A percentile compares a stretch with the other conserved stretches of the same genome.
Evolutionary conservation across 2,113 vertebrate species (phyloP).

Genomic region (Petromus typicus): DNA sequence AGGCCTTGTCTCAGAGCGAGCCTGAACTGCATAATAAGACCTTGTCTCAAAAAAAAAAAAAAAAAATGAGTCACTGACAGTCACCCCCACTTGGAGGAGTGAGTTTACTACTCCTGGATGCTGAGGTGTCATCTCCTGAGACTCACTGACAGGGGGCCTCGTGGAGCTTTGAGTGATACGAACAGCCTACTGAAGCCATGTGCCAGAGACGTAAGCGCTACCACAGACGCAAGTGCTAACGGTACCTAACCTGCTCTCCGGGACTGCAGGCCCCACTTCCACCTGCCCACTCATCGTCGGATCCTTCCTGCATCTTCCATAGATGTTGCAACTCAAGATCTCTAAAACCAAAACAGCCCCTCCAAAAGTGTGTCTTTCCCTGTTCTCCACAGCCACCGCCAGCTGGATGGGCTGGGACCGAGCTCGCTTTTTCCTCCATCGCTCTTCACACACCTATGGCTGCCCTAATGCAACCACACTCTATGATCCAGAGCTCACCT

Average conservation of each 20-base stretch:
- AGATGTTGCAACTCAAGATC: not conserved
- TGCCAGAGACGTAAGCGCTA: not conserved
- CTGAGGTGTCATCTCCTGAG: not conserved
- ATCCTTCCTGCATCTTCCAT: not conserved
- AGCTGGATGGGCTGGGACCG: not conserved
- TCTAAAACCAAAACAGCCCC: constrained; percentile 4
- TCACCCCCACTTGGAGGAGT: not conserved
- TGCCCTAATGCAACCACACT: not conserved
- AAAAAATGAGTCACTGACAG: not conserved
- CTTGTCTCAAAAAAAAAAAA: too few species aligned
- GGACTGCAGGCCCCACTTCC: not conserved
- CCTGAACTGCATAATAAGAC: too few species aligned
- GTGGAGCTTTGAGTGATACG: not conserved
- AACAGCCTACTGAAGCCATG: not conserved
- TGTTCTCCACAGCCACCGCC: not conserved
- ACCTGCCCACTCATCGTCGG: not conserved
- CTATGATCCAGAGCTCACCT: not conserved
- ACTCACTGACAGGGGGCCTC: not conserved
- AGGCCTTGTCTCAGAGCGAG: too few species aligned
- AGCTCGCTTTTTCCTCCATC: not conserved
- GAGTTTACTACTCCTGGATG: not conserved
- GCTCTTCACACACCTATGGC: not conserved
- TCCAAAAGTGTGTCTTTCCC: not conserved
- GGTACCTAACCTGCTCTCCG: not conserved
- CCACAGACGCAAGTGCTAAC: not conserved